Percentiles rank a stretch among this genome's conserved stretches.
Evolutionary conservation across 2,797 vertebrate species (phyloP).

Genomic region (Coregonus suidteri): DNA sequence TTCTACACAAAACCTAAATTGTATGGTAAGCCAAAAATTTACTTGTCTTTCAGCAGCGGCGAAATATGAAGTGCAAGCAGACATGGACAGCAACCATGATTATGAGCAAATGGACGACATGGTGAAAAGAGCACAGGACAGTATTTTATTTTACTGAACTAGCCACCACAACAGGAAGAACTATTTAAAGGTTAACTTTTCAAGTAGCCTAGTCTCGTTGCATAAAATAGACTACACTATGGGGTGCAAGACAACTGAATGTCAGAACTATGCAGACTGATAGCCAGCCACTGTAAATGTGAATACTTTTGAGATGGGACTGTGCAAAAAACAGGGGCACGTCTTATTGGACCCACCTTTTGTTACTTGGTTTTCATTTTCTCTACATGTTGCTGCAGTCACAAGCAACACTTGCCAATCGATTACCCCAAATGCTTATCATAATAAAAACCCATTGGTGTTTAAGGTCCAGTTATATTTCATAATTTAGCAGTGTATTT

Average conservation of each 20-base stretch:
- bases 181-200: not conserved
- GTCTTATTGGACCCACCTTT: not conserved
- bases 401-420: not conserved
- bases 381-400: not conserved
- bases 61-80: accelerated
- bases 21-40: not conserved
- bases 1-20: not conserved
- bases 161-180: not conserved
- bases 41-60: constrained; percentile 16
- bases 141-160: constrained; percentile 52
- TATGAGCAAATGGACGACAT: constrained; percentile 77
- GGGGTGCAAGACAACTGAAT: too few relatives aligned
- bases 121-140: constrained; percentile 51
- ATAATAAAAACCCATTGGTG: too few relatives aligned
- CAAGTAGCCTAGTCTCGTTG: not conserved
- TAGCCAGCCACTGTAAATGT: not conserved
- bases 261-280: not conserved
- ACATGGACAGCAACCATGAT: constrained; percentile 72
- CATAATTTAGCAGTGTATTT: not conserved
- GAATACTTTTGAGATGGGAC: not conserved
- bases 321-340: not conserved
- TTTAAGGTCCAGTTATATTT: not conserved
- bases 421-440: not conserved
- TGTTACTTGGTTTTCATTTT: not conserved
- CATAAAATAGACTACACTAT: not conserved